Conservation (phyloP, 2,797 vertebrate species). For the Taeniopygia guttata region DNA sequence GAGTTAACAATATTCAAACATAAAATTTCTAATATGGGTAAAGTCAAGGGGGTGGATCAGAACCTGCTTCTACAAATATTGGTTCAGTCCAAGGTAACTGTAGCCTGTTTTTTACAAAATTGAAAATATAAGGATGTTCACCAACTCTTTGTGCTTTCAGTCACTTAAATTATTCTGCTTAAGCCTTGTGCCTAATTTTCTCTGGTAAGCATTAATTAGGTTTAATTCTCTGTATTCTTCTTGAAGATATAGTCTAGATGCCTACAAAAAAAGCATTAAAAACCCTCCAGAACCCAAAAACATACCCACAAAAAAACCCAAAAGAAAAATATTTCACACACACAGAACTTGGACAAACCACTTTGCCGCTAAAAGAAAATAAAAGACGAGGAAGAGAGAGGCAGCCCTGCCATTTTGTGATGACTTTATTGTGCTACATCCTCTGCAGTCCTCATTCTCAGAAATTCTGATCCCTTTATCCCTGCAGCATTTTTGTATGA, state of each 20-base stretch:
- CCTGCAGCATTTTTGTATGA: not conserved
- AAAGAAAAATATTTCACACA: not conserved
- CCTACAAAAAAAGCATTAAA: not conserved
- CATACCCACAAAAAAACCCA: fast-evolving
- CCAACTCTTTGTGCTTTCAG: not conserved
- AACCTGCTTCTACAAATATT: not conserved
- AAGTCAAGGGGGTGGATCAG: not conserved
- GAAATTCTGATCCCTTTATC: not conserved
- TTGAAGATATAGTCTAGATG: not conserved
- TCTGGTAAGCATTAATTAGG: not conserved
- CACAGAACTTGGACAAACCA: not conserved
- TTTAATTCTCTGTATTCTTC: not conserved
- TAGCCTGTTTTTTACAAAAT: not conserved
- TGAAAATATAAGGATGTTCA: not conserved
- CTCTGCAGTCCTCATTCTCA: not conserved
- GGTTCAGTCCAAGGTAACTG: not conserved
- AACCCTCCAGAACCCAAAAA: too few species aligned
- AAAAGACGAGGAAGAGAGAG: not conserved
- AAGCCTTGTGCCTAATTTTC: fast-evolving
- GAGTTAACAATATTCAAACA: not conserved
- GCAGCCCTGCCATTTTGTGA: not conserved
- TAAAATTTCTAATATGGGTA: not conserved
- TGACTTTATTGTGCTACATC: not conserved
- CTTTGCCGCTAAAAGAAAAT: not conserved
- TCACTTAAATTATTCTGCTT: not conserved